Base-by-base conservation (phyloP, 2,797 vertebrate genomes). In the Emydoidea blandingii region DNA sequence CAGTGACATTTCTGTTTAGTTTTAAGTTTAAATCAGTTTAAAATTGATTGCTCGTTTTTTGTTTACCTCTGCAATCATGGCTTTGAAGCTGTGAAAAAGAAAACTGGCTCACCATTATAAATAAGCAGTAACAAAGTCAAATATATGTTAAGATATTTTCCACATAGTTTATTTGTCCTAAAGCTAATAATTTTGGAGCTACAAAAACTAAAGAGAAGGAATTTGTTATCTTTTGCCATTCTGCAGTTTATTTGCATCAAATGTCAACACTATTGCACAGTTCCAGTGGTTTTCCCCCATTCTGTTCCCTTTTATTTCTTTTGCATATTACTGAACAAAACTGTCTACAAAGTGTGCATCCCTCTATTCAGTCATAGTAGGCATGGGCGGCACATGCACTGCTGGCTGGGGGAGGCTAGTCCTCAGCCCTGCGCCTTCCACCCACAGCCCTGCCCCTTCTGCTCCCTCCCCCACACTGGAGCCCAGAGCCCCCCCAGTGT, bases 21-120 rank as follows among this genome's bases (percentile, higher is more conserved):
- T 15, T 80, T 90, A 86, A 76, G 27, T 44, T 47, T 47, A 76
- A 47, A 95, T 95, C 88, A 81, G 49, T 95, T 96, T 96, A 94
- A 94, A 94, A 96, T 94, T 86, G 94, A 97, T 96, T 18, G 2
- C 62, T 76, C 31, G 79, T 90, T 94, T 94, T 83, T 91, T 95
- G 84, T 91, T 93, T 93, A 93, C 68, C 81, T 23, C 76, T 94
- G 92, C 86, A 96, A 86, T 89, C 94, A 86, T 0, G 3, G 65
- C 53, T 94, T 87, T 91, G 31, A 76, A 93, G 62, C 12, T 41
- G 18, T 87, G 94, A 86, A 3, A 84, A 90, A 54, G 41, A 62
- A 8, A 15, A 1, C 9, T 6, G 4, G 0, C 31, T 94, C 90
- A 68, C 89, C 86, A 50, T 85, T 53, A 72, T 16, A 87, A 89